Evolutionary conservation across 2,113 vertebrate species (phyloP).

Genomic region (Elaphurus davidianus): DNA sequence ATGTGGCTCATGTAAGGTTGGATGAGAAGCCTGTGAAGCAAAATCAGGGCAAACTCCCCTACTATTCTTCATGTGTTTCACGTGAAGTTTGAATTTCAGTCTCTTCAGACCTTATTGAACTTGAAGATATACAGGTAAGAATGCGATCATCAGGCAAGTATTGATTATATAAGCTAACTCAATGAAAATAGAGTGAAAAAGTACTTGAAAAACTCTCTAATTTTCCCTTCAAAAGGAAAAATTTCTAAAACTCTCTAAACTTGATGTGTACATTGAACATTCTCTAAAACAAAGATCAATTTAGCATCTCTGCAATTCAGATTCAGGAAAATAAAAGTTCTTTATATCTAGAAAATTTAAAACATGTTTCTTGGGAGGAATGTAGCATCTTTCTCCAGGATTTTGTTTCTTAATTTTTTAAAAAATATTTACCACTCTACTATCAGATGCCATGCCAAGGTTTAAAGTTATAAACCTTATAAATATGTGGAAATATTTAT

Average conservation of each 20-base stretch:
- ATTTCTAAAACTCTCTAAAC: not conserved
- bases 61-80: not conserved
- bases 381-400: not conserved
- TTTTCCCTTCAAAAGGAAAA: not conserved
- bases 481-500: not conserved
- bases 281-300: not conserved
- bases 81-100: not conserved
- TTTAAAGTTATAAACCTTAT: not conserved
- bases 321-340: not conserved
- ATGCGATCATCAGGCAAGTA: not conserved
- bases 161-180: not conserved
- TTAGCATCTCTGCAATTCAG: not conserved
- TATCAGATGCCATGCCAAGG: not conserved
- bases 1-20: conserved; percentile 58
- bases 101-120: not conserved
- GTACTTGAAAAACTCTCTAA: not conserved
- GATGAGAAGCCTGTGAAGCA: conserved; percentile 39
- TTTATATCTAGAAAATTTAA: not conserved
- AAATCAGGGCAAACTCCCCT: not conserved
- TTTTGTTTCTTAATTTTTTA: not conserved
- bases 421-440: not conserved
- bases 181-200: not conserved
- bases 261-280: not conserved
- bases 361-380: not conserved
- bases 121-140: conserved; percentile 76